Base-by-base conservation (phyloP, 2,113 vertebrate genomes). In the Lagenorhynchus albirostris region DNA sequence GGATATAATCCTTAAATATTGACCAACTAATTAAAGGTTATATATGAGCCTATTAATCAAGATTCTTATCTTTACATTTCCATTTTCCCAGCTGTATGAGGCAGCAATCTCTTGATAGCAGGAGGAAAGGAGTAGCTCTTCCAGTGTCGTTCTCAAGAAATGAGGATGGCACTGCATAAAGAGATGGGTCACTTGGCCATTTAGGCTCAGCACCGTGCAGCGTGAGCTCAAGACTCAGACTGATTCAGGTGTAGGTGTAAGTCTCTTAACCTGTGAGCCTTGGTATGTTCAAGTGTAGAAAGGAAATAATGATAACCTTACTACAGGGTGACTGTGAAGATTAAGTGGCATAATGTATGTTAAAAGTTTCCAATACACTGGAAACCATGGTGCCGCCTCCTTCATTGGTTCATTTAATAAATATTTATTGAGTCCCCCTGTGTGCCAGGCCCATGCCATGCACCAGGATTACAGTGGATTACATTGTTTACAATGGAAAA, bases 11-110 rank as follows among this genome's bases (percentile, higher is more conserved):
- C 96, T 98, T 98, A 95, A 96, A 97, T 98, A 97, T 98, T 98
- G 98, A 97, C 96, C 98, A 98, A 98, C 98, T 99, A 98, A 98
- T 98, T 96, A 98, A 98, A 98, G 97, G 98, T 98, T 98, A 98
- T 96, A 82, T 97, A 89, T 95, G 97, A 98, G 68, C 90, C 76
- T 97, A 89, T 97, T 99, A 98, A 98, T 99, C 98, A 98, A 98
- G 91, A 76, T 88, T 98, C 97, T 98, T 84, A 91, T 95, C 83
- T 96, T 95, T 90, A 60, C 44, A 77, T 94, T 98, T 98, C 88
- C 91, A 76, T 41, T 96, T 91, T 47, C 83, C 58, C 20, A 86
- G 38, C 92, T 63, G 74, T 47, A 2, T 82, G 93, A 96, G 63
- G 63, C 96, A 91, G 94, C 65, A 31, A 84, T 91, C 50, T 95